Evolutionary conservation across 92 coral and sea anemone species (phyloP).

Genomic region (Pocillopora grandis): DNA sequence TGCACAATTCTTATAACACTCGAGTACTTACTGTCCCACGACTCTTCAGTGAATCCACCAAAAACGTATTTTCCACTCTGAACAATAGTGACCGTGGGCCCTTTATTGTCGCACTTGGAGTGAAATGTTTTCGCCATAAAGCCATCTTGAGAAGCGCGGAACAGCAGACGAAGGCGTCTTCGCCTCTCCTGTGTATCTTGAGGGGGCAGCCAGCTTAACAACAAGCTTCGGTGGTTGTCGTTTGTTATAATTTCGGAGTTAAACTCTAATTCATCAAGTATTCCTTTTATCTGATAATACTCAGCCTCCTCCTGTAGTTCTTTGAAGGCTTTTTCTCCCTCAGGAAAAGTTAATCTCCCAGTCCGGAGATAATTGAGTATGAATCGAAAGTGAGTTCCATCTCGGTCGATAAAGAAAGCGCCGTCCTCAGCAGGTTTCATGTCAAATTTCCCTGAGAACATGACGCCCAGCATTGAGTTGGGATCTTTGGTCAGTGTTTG

Average conservation of each 20-base stretch:
- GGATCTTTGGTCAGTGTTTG: conserved; percentile 68
- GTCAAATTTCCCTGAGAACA: conserved; percentile 76
- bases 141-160: conserved; percentile 39
- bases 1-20: too few species aligned
- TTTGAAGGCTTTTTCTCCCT: conserved; percentile 18
- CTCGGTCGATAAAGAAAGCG: conserved; percentile 75
- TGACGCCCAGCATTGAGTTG: conserved; percentile 71
- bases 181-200: too few species aligned
- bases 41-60: too few species aligned
- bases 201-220: neutral
- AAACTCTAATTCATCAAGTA: conserved; percentile 28
- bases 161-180: neutral
- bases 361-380: conserved; percentile 63
- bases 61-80: too few species aligned
- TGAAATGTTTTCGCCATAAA: conserved; percentile 26
- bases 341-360: conserved; percentile 51
- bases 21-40: too few species aligned
- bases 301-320: conserved; percentile 67
- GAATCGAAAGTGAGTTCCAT: conserved; percentile 64
- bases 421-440: conserved; percentile 69
- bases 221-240: neutral
- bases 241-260: neutral
- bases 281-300: conserved; percentile 20
- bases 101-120: conserved; percentile 42
- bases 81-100: conserved; percentile 8